These are phyloP conservation scores for Ciconia maguari DNA, from an alignment of 2,113 vertebrate genomes.

Conservation along the genomic window DNA sequence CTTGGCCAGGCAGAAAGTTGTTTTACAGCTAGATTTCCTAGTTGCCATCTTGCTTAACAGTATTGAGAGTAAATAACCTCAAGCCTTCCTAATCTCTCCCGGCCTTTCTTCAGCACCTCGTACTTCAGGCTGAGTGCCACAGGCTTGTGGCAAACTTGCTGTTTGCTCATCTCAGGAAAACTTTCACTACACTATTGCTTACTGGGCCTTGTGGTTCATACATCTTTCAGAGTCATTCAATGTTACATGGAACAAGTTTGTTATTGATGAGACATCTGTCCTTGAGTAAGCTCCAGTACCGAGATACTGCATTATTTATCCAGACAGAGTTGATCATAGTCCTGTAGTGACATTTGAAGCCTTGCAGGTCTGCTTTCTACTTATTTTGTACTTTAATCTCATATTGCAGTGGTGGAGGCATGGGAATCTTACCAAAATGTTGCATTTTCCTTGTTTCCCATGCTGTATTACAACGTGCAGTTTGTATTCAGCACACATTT, in stretches of 20 bases:
- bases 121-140: background rate
- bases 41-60: background rate
- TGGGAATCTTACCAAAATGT: background rate
- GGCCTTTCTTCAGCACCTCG: background rate
- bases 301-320: background rate
- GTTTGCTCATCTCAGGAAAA: background rate
- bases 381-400: background rate
- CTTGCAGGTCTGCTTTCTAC: background rate
- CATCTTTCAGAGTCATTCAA: background rate
- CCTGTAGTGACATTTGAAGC: background rate
- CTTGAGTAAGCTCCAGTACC: background rate
- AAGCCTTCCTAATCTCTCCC: background rate
- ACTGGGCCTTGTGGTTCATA: background rate
- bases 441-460: background rate
- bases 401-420: background rate
- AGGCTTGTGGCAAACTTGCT: background rate
- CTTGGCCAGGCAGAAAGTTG: background rate
- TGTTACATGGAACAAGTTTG: background rate
- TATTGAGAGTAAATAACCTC: background rate
- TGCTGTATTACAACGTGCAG: accelerated
- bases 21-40: background rate
- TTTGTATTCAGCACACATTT: background rate
- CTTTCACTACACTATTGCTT: background rate
- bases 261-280: background rate
- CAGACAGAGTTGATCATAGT: background rate